Conservation (phyloP, 1,140 invertebrate genomes). For the Trichomalopsis sarcophagae region DNA sequence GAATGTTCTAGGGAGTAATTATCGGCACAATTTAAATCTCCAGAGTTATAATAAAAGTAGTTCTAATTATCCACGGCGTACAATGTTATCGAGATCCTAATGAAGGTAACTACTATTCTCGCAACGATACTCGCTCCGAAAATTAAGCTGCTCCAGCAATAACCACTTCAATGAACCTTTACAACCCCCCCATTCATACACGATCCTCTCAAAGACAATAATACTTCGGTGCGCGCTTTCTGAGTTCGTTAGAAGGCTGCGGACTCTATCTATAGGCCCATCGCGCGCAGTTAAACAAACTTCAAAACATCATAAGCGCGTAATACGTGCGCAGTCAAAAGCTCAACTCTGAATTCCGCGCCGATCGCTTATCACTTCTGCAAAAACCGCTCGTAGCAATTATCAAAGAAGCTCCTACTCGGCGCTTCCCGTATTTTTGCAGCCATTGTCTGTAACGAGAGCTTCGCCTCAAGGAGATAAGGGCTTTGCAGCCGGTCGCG, state of each 20-base stretch:
- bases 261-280: not conserved
- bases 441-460: not conserved
- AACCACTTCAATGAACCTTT: conserved; percentile 1
- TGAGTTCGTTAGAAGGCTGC: not conserved
- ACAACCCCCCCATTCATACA: not conserved
- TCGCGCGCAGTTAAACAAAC: not conserved
- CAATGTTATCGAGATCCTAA: no score
- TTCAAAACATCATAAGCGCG: not conserved
- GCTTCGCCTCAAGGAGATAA: not conserved
- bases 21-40: no score
- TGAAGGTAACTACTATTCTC: not conserved
- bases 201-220: not conserved
- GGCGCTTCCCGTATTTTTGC: not conserved
- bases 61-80: no score
- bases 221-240: not conserved
- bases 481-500: not conserved
- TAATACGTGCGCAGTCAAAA: not conserved
- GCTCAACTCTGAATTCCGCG: not conserved
- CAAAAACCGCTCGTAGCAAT: not conserved
- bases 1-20: no score
- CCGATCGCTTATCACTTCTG: not conserved
- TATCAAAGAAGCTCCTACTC: not conserved
- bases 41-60: no score
- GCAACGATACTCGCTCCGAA: not conserved
- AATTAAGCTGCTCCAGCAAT: not conserved